Evolutionary conservation across 2,888 invertebrate genomes (phyloP).

Genomic region (Agrotis ipsilon): DNA sequence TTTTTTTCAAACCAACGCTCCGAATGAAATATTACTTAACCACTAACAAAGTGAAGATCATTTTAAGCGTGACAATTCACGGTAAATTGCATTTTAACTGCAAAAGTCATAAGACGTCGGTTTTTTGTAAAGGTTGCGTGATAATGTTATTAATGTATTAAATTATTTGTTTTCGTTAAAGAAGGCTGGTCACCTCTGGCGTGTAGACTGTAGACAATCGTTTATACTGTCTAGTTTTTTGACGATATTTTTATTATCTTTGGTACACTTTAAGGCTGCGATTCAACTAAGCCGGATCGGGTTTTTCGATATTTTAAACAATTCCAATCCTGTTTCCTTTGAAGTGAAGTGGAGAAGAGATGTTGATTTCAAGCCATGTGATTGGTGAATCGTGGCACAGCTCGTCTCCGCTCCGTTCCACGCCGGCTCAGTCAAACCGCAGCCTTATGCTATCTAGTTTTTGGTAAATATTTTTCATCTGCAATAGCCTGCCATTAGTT

Average conservation of each 20-base stretch:
- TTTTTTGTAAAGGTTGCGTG: slow-evolving; percentile 52
- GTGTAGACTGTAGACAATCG: slow-evolving; percentile 8
- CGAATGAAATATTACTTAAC: slow-evolving; percentile 28
- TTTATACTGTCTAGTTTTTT: slow-evolving; percentile 30
- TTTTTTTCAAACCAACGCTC: slow-evolving; percentile 12
- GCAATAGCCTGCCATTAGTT: no score
- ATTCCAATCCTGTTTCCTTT: no score
- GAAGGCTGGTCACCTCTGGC: slow-evolving; percentile 44
- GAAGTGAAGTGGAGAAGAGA: no score
- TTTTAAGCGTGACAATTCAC: slow-evolving; percentile 42
- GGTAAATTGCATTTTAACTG: slow-evolving; percentile 25
- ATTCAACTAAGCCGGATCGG: no score
- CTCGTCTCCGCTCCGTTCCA: no score
- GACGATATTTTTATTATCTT: neutral
- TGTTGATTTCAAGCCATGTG: no score
- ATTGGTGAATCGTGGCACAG: no score
- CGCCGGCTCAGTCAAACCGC: no score
- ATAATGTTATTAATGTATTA: slow-evolving; percentile 23
- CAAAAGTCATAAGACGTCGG: slow-evolving; percentile 13
- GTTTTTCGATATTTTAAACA: no score
- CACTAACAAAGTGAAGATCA: slow-evolving; percentile 13
- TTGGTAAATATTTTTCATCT: no score
- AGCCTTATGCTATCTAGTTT: no score
- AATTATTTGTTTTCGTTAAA: slow-evolving; percentile 32
- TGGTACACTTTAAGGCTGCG: neutral